Conservation (phyloP, 2,797 vertebrate species). For the Sebastes diploproa region DNA sequence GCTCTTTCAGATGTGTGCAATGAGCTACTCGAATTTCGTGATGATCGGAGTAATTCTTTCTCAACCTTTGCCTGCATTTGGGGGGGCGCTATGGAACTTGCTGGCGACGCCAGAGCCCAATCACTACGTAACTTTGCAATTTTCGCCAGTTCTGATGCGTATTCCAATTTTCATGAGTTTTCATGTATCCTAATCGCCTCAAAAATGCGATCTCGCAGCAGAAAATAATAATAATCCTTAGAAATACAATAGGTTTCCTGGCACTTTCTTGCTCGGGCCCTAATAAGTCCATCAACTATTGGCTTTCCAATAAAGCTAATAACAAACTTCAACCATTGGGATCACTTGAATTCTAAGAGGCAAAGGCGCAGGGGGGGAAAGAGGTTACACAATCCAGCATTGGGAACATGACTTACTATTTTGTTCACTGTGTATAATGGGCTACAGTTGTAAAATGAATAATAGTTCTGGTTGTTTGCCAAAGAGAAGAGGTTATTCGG, state of each 20-base stretch:
- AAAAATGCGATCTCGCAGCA: no score
- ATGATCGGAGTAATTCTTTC: no score
- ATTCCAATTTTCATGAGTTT: no score
- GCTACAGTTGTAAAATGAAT: slow-evolving; percentile 5
- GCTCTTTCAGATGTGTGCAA: no score
- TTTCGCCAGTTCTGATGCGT: no score
- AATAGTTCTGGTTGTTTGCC: slow-evolving; percentile 21
- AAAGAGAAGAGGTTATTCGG: slow-evolving; percentile 25
- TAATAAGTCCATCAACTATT: background rate
- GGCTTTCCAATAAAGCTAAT: background rate
- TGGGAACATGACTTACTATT: background rate
- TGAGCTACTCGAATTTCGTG: no score
- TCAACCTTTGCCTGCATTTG: no score
- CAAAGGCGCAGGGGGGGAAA: background rate
- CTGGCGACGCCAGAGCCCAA: no score
- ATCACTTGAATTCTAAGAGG: background rate
- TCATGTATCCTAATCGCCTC: fast-evolving
- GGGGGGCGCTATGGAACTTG: fast-evolving
- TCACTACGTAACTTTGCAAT: no score
- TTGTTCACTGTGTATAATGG: background rate
- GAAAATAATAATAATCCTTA: no score
- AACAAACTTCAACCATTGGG: background rate
- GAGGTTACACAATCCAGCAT: background rate
- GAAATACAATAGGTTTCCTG: no score
- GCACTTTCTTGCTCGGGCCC: no score